Percentiles rank a stretch among this genome's conserved stretches.
Evolutionary conservation across 1,140 invertebrate genomes (phyloP).

Genomic region (Dryas iulia): DNA sequence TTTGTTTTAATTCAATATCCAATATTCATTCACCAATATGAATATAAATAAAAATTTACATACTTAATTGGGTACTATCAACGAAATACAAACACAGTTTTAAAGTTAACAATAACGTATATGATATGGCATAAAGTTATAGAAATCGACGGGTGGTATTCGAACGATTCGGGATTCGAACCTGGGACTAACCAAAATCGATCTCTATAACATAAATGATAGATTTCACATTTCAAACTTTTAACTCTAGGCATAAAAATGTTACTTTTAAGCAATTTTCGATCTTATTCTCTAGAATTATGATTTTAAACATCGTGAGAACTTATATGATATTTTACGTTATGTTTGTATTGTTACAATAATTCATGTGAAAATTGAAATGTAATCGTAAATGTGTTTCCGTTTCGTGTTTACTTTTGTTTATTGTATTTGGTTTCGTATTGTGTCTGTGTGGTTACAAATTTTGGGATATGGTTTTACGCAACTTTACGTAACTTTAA

Average conservation of each 20-base stretch:
- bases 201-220: background rate
- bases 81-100: background rate
- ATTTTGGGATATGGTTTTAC: no score
- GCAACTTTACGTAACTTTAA: no score
- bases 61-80: background rate
- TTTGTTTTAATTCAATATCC: slow-evolving; percentile 2
- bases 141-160: slow-evolving; percentile 36
- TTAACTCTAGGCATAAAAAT: background rate
- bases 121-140: background rate
- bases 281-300: background rate
- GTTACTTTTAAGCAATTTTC: background rate
- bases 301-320: background rate
- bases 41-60: background rate
- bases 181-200: background rate
- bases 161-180: slow-evolving; percentile 20
- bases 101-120: background rate
- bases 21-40: background rate
- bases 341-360: slow-evolving; percentile 27
- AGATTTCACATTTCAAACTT: background rate
- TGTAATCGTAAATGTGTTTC: slow-evolving; percentile 28
- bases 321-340: slow-evolving; percentile 1
- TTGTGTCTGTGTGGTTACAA: no score
- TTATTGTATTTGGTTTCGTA: slow-evolving; percentile 27
- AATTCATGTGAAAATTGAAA: slow-evolving; percentile 34
- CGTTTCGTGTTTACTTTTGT: slow-evolving; percentile 28